Percentiles rank a stretch among this genome's conserved stretches.
These are phyloP conservation scores for Tetanocera ferruginea DNA, from an alignment of 2,888 invertebrate species.

Conservation along the genomic window DNA sequence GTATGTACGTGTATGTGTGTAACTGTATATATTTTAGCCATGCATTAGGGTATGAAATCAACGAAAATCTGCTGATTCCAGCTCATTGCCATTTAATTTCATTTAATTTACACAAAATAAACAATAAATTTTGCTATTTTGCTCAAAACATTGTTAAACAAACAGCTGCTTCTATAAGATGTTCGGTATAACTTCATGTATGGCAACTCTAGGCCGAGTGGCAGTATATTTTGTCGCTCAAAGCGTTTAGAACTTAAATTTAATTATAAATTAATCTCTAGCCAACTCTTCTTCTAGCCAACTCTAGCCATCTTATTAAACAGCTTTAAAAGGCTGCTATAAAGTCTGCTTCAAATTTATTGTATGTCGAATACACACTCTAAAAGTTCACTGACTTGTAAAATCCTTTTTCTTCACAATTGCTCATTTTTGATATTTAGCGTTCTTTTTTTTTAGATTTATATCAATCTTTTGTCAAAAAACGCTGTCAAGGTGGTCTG, in stretches of 20 bases:
- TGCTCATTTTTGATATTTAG: conserved; percentile 1
- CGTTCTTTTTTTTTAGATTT: background rate
- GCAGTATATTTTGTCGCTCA: background rate
- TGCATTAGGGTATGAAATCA: conserved; percentile 56
- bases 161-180: background rate
- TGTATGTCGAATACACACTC: background rate
- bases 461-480: conserved; percentile 22
- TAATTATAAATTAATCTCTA: background rate
- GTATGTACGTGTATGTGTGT: conserved; percentile 38
- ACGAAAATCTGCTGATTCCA: conserved; percentile 70
- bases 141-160: background rate
- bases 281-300: background rate
- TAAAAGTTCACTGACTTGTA: background rate
- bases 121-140: conserved; percentile 49
- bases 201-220: background rate
- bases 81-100: conserved; percentile 70
- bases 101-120: conserved; percentile 66
- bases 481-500: conserved; percentile 58
- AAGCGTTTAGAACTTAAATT: no score
- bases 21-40: conserved; percentile 47
- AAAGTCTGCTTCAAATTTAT: no score
- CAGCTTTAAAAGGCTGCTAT: background rate
- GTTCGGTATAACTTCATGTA: background rate
- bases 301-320: background rate
- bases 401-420: background rate